Percentiles rank a stretch among this genome's conserved stretches.
Conservation (phyloP, 2,797 vertebrate genomes). For the Schizopygopsis malacanthus region DNA sequence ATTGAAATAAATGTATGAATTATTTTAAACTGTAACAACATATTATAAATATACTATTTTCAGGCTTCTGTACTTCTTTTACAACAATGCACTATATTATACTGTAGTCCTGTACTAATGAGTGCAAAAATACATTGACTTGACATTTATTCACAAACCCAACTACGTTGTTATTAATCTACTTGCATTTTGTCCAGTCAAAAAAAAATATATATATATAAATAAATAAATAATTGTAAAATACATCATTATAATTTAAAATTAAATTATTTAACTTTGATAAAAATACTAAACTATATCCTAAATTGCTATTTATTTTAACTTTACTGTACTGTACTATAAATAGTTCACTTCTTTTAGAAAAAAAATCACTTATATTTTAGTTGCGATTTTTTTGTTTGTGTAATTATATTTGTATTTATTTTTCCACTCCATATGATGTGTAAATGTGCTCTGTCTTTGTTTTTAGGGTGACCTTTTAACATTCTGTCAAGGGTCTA, state of each 20-base stretch:
- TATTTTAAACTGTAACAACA: background rate
- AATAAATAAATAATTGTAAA: background rate
- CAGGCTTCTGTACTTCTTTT: background rate
- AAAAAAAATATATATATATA: background rate
- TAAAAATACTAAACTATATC: background rate
- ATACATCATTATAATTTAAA: background rate
- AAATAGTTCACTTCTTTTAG: background rate
- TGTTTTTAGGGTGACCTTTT: no score
- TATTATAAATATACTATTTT: background rate
- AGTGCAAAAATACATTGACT: background rate
- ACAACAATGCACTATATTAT: background rate
- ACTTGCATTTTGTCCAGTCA: background rate
- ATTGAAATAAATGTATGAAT: background rate
- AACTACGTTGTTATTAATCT: background rate
- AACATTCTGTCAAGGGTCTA: no score
- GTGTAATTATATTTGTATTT: no score
- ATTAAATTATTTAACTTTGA: background rate
- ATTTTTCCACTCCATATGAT: no score
- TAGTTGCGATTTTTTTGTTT: no score
- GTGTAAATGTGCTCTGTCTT: no score
- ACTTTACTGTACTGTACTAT: background rate
- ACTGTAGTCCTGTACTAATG: background rate
- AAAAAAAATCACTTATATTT: no score
- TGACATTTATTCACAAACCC: background rate
- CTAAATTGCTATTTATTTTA: background rate